Evolutionary conservation across 2,888 invertebrate genomes (phyloP), one percentile per base, ranked within the genome.

Genomic region (Altica lythri): DNA sequence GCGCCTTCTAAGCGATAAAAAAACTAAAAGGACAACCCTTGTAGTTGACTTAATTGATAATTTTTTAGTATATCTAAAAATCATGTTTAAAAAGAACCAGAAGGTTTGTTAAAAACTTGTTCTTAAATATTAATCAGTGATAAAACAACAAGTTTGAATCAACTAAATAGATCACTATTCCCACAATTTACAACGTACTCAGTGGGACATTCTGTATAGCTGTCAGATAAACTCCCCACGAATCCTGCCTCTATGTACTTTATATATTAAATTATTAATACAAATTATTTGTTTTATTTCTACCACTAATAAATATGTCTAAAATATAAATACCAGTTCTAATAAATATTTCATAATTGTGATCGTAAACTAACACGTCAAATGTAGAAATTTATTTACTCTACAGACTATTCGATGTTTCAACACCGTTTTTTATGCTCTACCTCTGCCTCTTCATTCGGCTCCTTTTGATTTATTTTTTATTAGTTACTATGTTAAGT

Each of bases 271-370:
- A 71, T 46, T 38, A 70, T 72, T 72, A 72, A 71, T 71, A 72
- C 72, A 64, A 68, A 68, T 70, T 71, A 72, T 74, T 75, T 74
- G 72, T 73, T 75, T 75, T 75, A 73, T 75, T 40, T 73, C 71
- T 70, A 63, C 68, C 67, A 67, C 73, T 74, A 75, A 76, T 76
- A 74, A 75, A 75, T 74, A 75, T 74, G 75, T 75, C 75, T 60
- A 68, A 19, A 53, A 56, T 64, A 72, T 71, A 72, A 69, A 72
- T 72, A 72, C 65, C 64, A 63, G 68, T 63, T 68, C 72, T 66
- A 74, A 75, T 74, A 75, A 75, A 75, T 75, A 74, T 73, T 68
- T 74, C 73, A 71, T 72, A 71, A 71, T 72, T 68, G 69, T 71
- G 64, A 70, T 70, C 72, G 70, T 72, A 72, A 73, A 72, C 68